These are phyloP conservation scores for Papilio helenus DNA, from an alignment of 1,140 invertebrate species.

Conservation along the genomic window DNA sequence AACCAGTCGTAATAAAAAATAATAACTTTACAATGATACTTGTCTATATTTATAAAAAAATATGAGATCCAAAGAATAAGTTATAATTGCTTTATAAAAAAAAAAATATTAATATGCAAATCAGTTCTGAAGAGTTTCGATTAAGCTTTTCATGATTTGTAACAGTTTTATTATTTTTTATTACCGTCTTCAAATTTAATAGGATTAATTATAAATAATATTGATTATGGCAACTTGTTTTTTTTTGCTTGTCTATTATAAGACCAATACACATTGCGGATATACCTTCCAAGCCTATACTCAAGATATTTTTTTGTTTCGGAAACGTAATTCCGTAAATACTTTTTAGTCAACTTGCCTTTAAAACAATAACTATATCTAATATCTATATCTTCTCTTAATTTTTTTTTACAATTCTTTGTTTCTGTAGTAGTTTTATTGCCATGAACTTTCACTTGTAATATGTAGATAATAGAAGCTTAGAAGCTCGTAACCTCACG, in stretches of 20 bases:
- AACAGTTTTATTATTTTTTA: not conserved
- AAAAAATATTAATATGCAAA: not conserved
- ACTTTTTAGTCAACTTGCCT: no score
- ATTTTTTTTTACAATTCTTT: not conserved
- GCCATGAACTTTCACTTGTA: conserved; percentile 30
- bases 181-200: not conserved
- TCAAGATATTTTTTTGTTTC: no score
- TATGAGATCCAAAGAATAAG: no score
- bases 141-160: not conserved
- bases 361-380: not conserved
- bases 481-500: conserved; percentile 41
- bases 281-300: no score
- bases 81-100: no score
- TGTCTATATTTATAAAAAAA: no score
- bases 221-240: not conserved
- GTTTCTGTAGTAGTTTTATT: not conserved
- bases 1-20: no score
- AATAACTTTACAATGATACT: no score
- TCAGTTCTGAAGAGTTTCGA: not conserved
- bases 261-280: no score
- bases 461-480: conserved; percentile 15
- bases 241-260: not conserved
- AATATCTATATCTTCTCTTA: no score
- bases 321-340: no score
- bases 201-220: not conserved